Percentiles rank a stretch among this genome's conserved stretches.
Conservation (phyloP, 2,888 invertebrate genomes). For the Herminia tarsipennalis region DNA sequence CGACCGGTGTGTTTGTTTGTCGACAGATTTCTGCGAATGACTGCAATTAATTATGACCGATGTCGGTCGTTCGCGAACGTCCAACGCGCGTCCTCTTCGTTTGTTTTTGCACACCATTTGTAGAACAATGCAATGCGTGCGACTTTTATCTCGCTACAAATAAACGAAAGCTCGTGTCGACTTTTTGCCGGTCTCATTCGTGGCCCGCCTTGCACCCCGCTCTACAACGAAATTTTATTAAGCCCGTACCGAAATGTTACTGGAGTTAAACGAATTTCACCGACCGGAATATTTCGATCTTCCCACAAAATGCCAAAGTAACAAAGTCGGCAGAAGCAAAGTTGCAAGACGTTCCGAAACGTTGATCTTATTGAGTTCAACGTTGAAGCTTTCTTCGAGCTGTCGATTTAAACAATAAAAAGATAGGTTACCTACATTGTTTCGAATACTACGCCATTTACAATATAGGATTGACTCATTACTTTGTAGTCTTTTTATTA, state of each 20-base stretch:
- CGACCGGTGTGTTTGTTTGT: constrained; percentile 64
- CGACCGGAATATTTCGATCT: constrained; percentile 53
- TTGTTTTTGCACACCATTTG: constrained; percentile 77
- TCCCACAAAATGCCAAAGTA: constrained; percentile 46
- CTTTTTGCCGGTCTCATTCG: constrained; percentile 61
- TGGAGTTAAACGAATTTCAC: constrained; percentile 51
- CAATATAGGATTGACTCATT: constrained; percentile 68
- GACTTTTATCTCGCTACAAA: constrained; percentile 73
- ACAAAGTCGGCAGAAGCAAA: constrained; percentile 40
- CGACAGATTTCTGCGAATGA: constrained; percentile 75
- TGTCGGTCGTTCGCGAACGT: constrained; percentile 59
- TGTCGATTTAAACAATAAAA: constrained; percentile 25
- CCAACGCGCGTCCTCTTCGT: constrained; percentile 54
- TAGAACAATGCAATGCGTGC: constrained; percentile 75
- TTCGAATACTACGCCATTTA: constrained; percentile 53
- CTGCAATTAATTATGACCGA: constrained; percentile 79
- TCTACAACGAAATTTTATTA: constrained; percentile 65
- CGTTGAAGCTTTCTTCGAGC: constrained; percentile 36
- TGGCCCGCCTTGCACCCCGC: constrained; percentile 41
- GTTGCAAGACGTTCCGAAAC: constrained; percentile 39
- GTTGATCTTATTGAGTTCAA: constrained; percentile 47
- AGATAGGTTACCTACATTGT: constrained; percentile 55
- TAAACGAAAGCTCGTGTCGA: constrained; percentile 61
- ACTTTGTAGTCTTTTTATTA: constrained; percentile 70
- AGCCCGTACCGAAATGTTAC: constrained; percentile 57